Percentiles rank a stretch among this genome's conserved stretches.
Conservation (phyloP, 2,797 vertebrate genomes). For the Coregonus ussuriensis region DNA sequence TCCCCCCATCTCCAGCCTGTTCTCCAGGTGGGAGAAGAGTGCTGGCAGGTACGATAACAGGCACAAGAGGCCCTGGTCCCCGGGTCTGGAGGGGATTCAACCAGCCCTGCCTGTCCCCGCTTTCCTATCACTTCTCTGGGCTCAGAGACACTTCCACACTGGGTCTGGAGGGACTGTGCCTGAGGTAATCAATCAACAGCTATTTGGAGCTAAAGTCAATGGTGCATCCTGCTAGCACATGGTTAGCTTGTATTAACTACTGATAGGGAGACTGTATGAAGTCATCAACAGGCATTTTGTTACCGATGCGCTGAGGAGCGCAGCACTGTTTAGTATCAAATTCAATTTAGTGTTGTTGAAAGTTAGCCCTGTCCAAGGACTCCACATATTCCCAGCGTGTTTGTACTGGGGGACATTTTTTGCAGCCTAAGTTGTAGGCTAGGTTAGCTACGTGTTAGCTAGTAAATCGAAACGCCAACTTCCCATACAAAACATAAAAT, state of each 20-base stretch:
- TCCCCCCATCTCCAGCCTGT: slow-evolving; percentile 25
- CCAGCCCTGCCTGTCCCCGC: slow-evolving; percentile 31
- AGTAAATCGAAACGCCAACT: background rate
- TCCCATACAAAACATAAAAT: background rate
- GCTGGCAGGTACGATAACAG: slow-evolving; percentile 66
- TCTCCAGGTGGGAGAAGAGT: slow-evolving; percentile 45
- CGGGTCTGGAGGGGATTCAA: slow-evolving; percentile 42
- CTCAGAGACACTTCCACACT: slow-evolving; percentile 47
- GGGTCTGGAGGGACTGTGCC: background rate
- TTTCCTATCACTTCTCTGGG: slow-evolving; percentile 36
- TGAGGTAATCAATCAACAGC: background rate
- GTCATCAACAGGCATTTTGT: background rate
- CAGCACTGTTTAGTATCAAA: background rate
- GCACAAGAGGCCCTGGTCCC: slow-evolving; percentile 44
- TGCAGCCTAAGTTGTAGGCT: background rate
- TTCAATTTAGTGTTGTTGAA: background rate
- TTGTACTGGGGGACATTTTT: background rate
- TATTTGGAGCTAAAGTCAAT: slow-evolving; percentile 15
- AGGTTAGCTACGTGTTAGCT: background rate
- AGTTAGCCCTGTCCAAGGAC: background rate
- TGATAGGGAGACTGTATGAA: background rate
- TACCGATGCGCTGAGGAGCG: background rate
- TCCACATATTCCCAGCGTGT: background rate
- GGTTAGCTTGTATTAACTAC: background rate
- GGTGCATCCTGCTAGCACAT: slow-evolving; percentile 8